Base-by-base conservation (phyloP, 2,888 invertebrate species). In the Apodemia duryi region DNA sequence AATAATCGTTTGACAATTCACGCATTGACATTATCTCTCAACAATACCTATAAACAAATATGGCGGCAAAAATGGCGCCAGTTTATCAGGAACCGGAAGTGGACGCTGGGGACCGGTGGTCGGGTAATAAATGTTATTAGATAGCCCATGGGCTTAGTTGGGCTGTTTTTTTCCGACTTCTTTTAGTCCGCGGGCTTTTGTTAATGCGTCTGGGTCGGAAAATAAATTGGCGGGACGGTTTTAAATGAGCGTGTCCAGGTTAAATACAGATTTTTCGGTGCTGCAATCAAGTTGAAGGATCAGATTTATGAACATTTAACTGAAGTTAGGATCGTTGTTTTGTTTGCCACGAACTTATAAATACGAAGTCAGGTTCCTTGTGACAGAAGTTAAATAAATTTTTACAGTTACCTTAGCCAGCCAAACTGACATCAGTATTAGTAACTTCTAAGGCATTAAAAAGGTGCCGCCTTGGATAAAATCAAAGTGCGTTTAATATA, bases 91-190 rank as follows among this genome's bases (percentile, higher is more conserved):
- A 77, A 77, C 79, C 83, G 88, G 88, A 91, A 91, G 90, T 90
- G 91, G 91, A 84, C 91, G 79, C 90, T 82, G 81, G 92, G 92
- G 92, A 90, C 82, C 80, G 82, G 82, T 80, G 81, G 82, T 81
- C 73, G 80, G 78, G 89, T 89, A 90, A 91, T 91, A 92, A 92
- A 92, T 91, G 91, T 91, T 91, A 91, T 91, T 91, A 91, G 91
- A 91, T 91, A 90, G 91, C 91, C 89, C 80, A 81, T 76, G 89
- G 91, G 91, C 88, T 91, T 91, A 91, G 90, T 91, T 85, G 79
- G 77, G 74, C 77, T 73, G 74, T 89, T 90, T 88, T 46, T 90
- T 88, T 83, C 77, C 79, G 78, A 81, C 80, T 87, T 83, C 85
- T 85, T 83, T 84, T 81, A 77, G 76, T 78, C 77, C 77, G 73